Conservation (phyloP, 2,113 vertebrate genomes). For the Xerus inauris region DNA sequence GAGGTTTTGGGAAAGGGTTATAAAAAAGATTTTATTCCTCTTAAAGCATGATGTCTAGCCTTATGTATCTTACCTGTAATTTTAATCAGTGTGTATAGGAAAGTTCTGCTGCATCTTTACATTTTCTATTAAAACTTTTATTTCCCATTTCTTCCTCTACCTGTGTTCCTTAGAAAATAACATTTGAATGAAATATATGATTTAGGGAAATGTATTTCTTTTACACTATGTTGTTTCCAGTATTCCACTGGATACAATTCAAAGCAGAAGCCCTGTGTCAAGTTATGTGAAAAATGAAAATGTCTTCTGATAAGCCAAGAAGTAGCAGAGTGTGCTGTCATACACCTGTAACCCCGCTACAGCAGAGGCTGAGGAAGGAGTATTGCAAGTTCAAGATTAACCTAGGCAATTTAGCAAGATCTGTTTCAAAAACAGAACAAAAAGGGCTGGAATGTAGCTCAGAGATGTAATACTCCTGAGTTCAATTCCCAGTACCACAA, state of each 20-base stretch:
- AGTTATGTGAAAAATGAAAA: slow-evolving; percentile 11
- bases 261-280: not conserved
- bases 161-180: not conserved
- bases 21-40: slow-evolving; percentile 33
- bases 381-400: not conserved
- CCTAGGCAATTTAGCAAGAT: not conserved
- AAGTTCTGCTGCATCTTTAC: not conserved
- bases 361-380: not conserved
- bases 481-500: not conserved
- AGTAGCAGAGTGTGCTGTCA: too few species aligned
- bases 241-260: not conserved
- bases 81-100: not conserved
- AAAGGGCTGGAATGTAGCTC: not conserved
- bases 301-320: not conserved
- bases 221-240: not conserved
- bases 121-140: not conserved
- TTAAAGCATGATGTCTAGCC: not conserved
- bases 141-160: not conserved
- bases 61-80: not conserved
- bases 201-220: not conserved
- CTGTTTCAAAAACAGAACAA: not conserved
- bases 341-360: not conserved
- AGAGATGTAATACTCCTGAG: not conserved
- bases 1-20: slow-evolving; percentile 57
- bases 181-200: not conserved